A percentile compares a stretch with the other conserved stretches of the same genome.
phyloP scores from a whole-genome alignment of 2,888 invertebrate genomes.

The Xylophagus ater region DNA sequence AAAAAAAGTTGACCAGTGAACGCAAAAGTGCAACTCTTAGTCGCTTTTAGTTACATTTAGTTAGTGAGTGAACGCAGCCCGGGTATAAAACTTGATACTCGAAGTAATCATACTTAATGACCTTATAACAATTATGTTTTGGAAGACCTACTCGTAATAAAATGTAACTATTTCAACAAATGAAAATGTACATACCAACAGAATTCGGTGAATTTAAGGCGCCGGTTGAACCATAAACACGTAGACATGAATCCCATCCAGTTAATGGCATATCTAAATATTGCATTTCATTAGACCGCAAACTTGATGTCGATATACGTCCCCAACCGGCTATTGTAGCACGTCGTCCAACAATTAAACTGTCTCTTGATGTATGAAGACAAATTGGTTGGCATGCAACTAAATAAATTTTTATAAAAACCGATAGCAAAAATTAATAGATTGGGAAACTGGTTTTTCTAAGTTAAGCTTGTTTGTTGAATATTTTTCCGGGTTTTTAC shows the following conservation, averaged over 20 bases:
- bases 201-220: conserved; percentile 41
- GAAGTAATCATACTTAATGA: no score
- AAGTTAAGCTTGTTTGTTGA: background rate
- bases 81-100: no score
- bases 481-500: background rate
- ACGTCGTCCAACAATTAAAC: conserved; percentile 37
- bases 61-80: no score
- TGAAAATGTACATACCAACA: conserved; percentile 26
- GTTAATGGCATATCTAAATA: conserved; percentile 58
- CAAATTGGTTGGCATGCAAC: conserved; percentile 71
- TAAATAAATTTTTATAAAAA: conserved; percentile 39
- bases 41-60: no score
- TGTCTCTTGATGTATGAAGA: conserved; percentile 39
- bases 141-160: no score
- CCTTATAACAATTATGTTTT: no score
- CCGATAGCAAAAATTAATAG: no score
- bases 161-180: no score
- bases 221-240: conserved; percentile 58
- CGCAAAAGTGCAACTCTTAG: no score
- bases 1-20: no score
- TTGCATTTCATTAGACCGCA: conserved; percentile 49
- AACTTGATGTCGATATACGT: conserved; percentile 46
- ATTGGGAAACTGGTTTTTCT: background rate
- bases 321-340: conserved; percentile 46
- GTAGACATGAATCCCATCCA: conserved; percentile 52